phyloP scores from a whole-genome alignment of 2,113 vertebrate species.

The Syngnathoides biaculeatus region DNA sequence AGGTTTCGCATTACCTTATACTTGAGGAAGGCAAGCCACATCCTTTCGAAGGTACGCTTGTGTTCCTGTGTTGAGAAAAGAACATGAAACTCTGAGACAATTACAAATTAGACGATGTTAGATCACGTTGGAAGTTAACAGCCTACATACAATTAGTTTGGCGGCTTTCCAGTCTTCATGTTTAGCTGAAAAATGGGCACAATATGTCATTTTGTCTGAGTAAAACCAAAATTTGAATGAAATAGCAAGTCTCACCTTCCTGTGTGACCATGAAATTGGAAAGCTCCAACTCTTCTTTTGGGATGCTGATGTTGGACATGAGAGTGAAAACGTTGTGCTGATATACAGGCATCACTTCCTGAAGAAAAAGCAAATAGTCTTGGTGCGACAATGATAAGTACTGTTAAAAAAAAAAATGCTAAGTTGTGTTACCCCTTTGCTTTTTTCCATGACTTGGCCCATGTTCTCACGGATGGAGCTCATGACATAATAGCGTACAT shows the following conservation, averaged over 20 bases:
- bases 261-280: slow-evolving; percentile 79
- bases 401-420: background rate
- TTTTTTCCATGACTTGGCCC: slow-evolving; percentile 71
- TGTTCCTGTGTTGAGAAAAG: slow-evolving; percentile 78
- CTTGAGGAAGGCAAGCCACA: slow-evolving; percentile 92
- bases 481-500: slow-evolving; percentile 86
- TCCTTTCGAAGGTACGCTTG: slow-evolving; percentile 79
- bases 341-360: slow-evolving; percentile 65
- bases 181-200: slow-evolving; percentile 61
- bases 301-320: slow-evolving; percentile 81
- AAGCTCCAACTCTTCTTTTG: slow-evolving; percentile 67
- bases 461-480: slow-evolving; percentile 64
- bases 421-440: slow-evolving; percentile 72
- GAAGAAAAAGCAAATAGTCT: background rate
- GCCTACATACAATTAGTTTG: slow-evolving; percentile 77
- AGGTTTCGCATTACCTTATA: slow-evolving; percentile 75
- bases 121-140: background rate
- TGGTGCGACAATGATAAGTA: background rate
- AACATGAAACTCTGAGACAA: slow-evolving; percentile 6
- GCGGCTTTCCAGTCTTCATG: slow-evolving; percentile 82
- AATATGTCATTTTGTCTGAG: background rate
- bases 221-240: background rate
- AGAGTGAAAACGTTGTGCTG: slow-evolving; percentile 84
- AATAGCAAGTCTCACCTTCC: slow-evolving; percentile 68
- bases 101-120: background rate